phyloP scores from a whole-genome alignment of 2,888 invertebrate genomes.

The Leptogaster cylindrica region DNA sequence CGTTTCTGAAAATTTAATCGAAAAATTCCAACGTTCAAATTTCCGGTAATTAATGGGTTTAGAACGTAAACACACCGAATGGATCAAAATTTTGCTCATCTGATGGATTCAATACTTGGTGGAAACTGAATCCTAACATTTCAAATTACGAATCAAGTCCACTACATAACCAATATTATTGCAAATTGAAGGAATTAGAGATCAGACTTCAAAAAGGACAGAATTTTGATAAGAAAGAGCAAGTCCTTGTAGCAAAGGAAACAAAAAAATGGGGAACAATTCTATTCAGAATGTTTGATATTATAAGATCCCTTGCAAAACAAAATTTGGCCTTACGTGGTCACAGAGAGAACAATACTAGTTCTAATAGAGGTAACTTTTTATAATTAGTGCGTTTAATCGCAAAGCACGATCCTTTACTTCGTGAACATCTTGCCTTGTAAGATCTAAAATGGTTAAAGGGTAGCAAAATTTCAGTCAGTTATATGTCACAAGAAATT shows the following conservation, averaged over 20 bases:
- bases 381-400: background rate
- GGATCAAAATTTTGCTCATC: background rate
- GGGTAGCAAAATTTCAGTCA: constrained; percentile 19
- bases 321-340: constrained; percentile 1
- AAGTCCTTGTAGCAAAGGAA: background rate
- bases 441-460: constrained; percentile 42
- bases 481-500: constrained; percentile 7
- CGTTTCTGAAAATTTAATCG: too few species aligned
- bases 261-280: background rate
- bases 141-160: too few species aligned
- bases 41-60: too few species aligned
- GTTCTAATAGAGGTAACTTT: background rate
- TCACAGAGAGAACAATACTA: background rate
- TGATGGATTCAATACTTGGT: constrained; percentile 1
- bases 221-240: background rate
- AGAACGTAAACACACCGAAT: too few species aligned
- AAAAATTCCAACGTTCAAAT: too few species aligned
- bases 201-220: background rate
- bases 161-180: background rate
- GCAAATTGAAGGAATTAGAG: background rate
- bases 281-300: background rate
- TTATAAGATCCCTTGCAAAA: background rate
- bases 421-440: background rate
- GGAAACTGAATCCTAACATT: constrained; percentile 3
- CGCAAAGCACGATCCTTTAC: background rate